Base-by-base conservation (phyloP, 1,140 invertebrate species). In the Cherax quadricarinatus region DNA sequence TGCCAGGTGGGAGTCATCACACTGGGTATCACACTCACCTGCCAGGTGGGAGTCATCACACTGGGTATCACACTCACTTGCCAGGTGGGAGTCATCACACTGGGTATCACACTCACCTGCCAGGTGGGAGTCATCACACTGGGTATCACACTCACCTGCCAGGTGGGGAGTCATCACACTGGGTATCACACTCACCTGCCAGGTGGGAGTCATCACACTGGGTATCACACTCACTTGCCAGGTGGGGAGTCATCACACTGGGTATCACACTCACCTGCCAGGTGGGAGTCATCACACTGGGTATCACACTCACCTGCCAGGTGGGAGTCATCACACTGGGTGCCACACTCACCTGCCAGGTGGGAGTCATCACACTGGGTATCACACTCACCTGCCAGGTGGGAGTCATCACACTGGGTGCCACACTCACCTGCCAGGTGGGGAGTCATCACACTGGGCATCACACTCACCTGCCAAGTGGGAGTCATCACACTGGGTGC, bases 41-140 rank as follows among this genome's bases (percentile, higher is more conserved):
- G 70, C 30, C 70, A 75, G 70, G n/a, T 9, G n/a, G n/a, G 70
- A 53, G 48, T 51, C 57, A 24, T 93, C 92, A 84, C 87, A 93
- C 81, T 93, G 92, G 24, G 75, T 88, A 30, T 87, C 92, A 70
- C 92, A 93, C 41, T 93, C 87, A n/a, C n/a, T n/a, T n/a, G n/a
- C 21, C 66, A 70, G 66, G 66, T 18, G 66, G 21, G 70, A 18
- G n/a, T n/a, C n/a, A n/a, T n/a, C n/a, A n/a, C n/a, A n/a, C n/a
- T n/a, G n/a, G n/a, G n/a, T n/a, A n/a, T n/a, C n/a, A n/a, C n/a
- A n/a, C n/a, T n/a, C n/a, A n/a, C n/a, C n/a, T n/a, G n/a, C n/a
- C n/a, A n/a, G n/a, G n/a, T n/a, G n/a, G n/a, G n/a, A n/a, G 70
- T 75, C 70, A 12, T 75, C 70, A 75, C 24, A 75, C 70, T 75